Percentiles rank a stretch among this genome's conserved stretches.
These are phyloP conservation scores for Oreamnos americanus DNA, from an alignment of 2,113 vertebrate species.

Conservation along the genomic window DNA sequence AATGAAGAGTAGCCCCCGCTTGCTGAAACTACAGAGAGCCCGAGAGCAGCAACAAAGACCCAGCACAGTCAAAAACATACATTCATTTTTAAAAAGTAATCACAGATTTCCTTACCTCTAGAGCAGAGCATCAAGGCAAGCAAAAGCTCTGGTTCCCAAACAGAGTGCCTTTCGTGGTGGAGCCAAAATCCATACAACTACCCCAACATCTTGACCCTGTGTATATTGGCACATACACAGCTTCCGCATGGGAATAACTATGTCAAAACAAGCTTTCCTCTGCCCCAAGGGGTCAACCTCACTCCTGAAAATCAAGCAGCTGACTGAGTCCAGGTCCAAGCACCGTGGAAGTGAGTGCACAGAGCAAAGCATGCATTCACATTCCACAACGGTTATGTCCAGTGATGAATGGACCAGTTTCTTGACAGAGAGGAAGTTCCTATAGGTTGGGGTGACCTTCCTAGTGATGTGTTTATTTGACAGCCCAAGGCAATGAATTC, in stretches of 20 bases:
- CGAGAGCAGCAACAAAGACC: fast-evolving
- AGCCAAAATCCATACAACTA: neutral
- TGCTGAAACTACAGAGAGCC: neutral
- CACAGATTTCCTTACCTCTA: neutral
- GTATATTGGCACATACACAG: constrained; percentile 44
- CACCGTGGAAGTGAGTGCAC: constrained; percentile 63
- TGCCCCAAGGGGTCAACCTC: constrained; percentile 68
- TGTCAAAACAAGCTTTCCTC: constrained; percentile 76
- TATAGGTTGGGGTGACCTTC: constrained; percentile 76
- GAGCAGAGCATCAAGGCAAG: neutral
- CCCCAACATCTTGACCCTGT: constrained; percentile 59
- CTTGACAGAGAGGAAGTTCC: constrained; percentile 68
- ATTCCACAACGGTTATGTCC: constrained; percentile 70
- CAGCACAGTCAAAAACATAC: neutral
- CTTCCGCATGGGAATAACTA: constrained; percentile 56
- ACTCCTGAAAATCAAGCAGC: constrained; percentile 76
- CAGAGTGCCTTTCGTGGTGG: neutral
- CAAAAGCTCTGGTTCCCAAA: neutral
- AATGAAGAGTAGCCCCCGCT: neutral
- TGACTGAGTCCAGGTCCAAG: constrained; percentile 64
- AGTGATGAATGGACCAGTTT: constrained; percentile 71
- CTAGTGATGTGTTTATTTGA: constrained; percentile 54
- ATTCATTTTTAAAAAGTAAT: fast-evolving
- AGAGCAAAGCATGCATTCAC: constrained; percentile 57
- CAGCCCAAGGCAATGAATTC: neutral